Evolutionary conservation across 2,888 invertebrate genomes (phyloP), one percentile per base, ranked within the genome.

Genomic region (Terebella lapidaria): DNA sequence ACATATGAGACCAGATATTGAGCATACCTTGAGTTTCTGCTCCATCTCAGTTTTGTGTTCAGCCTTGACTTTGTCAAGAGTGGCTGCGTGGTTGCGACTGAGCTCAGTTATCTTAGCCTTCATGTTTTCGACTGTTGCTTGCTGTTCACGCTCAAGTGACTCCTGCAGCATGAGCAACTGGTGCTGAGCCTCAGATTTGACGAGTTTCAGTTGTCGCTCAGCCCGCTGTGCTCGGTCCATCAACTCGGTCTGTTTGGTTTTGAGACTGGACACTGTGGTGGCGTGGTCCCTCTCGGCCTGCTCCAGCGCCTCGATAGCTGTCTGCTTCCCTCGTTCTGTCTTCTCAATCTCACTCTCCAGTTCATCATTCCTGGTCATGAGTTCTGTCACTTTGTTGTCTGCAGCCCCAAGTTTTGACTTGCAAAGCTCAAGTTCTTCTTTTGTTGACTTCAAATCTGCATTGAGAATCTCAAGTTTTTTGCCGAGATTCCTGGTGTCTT

Each of bases 71-170:
- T 72, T 70, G 3, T 69, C 66, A 69, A 74, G 25, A 62, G 64
- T 55, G 68, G 69, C 70, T 71, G 70, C 18, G 30, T 73, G 71
- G 26, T 65, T 62, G 56, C 66, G 64, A 4, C 66, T 66, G 27
- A 69, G 63, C 35, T 73, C 70, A 3, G 70, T 65, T 68, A 74
- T 70, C 47, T 71, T 72, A 24, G 66, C 63, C 55, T 70, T 71
- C 70, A 75, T 68, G 5, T 68, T 67, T 15, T 72, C 71, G 67
- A 74, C 66, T 28, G 71, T 71, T 3, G 66, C 65, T 22, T 63
- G 63, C 57, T 72, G 72, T 54, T 73, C 72, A 1, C 67, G 64
- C 52, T 71, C 65, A 52, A 66, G n/a, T 2, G 62, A 59, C 52
- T 66, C 60, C 58, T 63, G 57, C 22, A 57, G 18, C 3, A 26